Evolutionary conservation across 2,797 vertebrate genomes (phyloP).

Genomic region (Valencia hispanica): DNA sequence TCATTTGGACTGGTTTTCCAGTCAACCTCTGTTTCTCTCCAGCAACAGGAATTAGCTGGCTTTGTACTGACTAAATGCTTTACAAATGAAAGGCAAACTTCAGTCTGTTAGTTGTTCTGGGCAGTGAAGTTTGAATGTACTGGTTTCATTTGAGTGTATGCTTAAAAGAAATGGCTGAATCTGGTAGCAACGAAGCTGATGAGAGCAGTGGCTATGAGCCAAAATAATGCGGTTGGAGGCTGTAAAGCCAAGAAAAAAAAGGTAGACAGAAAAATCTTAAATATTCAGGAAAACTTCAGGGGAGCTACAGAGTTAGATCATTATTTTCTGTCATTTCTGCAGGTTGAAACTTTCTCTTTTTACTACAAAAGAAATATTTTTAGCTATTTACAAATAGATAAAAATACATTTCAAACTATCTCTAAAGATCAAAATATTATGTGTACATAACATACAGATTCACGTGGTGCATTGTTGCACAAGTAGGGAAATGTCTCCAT

Average conservation of each 20-base stretch:
- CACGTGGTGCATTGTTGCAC: neutral
- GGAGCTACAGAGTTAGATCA: neutral
- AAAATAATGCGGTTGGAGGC: neutral
- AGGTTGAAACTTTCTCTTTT: neutral
- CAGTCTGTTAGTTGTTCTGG: conserved; percentile 26
- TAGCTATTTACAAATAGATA: neutral
- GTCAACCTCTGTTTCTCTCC: conserved; percentile 18
- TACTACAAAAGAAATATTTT: neutral
- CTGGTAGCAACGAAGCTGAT: conserved; percentile 16
- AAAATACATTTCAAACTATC: neutral
- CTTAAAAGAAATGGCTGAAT: conserved; percentile 25
- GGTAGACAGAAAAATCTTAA: neutral
- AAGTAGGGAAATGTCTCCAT: neutral
- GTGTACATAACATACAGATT: neutral
- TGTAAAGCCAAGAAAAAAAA: conserved; percentile 9
- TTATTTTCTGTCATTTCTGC: neutral
- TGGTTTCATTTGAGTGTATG: conserved; percentile 14
- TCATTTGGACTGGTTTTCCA: conserved; percentile 6
- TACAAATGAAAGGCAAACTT: conserved; percentile 23
- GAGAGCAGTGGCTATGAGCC: conserved; percentile 4
- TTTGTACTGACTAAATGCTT: conserved; percentile 45
- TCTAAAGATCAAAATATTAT: conserved; percentile 2
- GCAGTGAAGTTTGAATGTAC: conserved; percentile 5
- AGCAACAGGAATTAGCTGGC: conserved; percentile 29
- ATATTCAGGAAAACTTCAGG: neutral